phyloP scores from a whole-genome alignment of 2,888 invertebrate genomes.

The Cheilosia vulpina region DNA sequence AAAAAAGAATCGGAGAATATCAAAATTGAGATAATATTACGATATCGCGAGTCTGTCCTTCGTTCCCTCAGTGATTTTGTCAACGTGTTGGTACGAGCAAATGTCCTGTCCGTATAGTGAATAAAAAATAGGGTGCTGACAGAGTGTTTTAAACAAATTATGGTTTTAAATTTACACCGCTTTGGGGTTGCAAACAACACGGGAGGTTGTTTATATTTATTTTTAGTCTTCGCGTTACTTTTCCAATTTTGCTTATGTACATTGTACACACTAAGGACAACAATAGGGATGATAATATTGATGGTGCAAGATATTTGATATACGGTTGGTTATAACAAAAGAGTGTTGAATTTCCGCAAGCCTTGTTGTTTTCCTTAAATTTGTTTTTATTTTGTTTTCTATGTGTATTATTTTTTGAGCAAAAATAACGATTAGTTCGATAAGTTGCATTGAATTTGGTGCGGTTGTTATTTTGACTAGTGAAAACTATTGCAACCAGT shows the following conservation, averaged over 20 bases:
- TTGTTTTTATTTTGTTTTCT: too few relatives aligned
- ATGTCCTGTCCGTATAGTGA: slow-evolving; percentile 23
- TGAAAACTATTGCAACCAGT: too few relatives aligned
- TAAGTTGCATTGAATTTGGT: too few relatives aligned
- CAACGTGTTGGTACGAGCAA: slow-evolving; percentile 22
- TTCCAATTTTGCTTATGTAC: slow-evolving; percentile 9
- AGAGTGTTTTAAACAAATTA: slow-evolving; percentile 74
- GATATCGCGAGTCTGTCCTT: slow-evolving; percentile 39
- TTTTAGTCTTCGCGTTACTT: slow-evolving; percentile 47
- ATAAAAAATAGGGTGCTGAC: slow-evolving; percentile 12
- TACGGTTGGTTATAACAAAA: not conserved
- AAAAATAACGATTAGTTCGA: too few relatives aligned
- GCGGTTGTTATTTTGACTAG: too few relatives aligned
- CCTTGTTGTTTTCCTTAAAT: too few relatives aligned
- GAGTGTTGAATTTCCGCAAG: too few relatives aligned
- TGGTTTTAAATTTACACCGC: slow-evolving; percentile 75
- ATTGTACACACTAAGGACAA: not conserved
- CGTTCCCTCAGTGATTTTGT: slow-evolving; percentile 29
- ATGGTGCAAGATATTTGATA: not conserved
- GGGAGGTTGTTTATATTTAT: slow-evolving; percentile 67
- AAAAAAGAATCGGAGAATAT: slow-evolving; percentile 54
- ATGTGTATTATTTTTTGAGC: too few relatives aligned
- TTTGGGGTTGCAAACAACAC: slow-evolving; percentile 73
- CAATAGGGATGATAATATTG: not conserved
- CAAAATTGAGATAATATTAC: slow-evolving; percentile 70